Evolutionary conservation across 2,888 invertebrate species (phyloP).

Genomic region (Ophion obscuratus): DNA sequence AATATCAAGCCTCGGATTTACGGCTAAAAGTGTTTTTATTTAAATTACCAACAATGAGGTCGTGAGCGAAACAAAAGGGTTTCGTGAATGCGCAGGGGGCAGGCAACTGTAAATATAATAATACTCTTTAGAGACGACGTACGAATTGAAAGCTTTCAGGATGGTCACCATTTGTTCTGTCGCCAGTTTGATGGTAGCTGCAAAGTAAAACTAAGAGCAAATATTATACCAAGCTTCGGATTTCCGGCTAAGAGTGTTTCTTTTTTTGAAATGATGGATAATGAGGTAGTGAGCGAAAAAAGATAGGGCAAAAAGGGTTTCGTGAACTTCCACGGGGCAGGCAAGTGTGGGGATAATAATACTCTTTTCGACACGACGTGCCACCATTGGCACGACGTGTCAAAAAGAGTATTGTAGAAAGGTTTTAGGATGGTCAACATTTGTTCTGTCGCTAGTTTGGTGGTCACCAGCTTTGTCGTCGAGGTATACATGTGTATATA

Average conservation of each 20-base stretch:
- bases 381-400: background rate
- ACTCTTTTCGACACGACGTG: background rate
- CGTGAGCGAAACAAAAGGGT: background rate
- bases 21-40: background rate
- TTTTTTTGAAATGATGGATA: no score
- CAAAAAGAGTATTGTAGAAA: background rate
- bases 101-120: slow-evolving; percentile 11
- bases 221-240: no score
- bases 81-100: background rate
- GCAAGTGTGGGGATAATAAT: slow-evolving; percentile 7
- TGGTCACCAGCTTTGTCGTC: background rate
- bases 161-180: background rate
- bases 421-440: background rate
- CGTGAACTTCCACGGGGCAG: background rate
- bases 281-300: no score
- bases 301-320: background rate
- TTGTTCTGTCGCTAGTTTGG: background rate
- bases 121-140: background rate
- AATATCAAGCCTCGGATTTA: background rate
- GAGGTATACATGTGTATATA: background rate
- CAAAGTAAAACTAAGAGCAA: no score
- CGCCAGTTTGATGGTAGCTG: background rate
- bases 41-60: background rate
- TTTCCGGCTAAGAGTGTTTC: no score
- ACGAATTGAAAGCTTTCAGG: background rate